Evolutionary conservation across 2,888 invertebrate species (phyloP), one percentile per base, ranked within the genome.

Genomic region (Ichneumoninae sp.): DNA sequence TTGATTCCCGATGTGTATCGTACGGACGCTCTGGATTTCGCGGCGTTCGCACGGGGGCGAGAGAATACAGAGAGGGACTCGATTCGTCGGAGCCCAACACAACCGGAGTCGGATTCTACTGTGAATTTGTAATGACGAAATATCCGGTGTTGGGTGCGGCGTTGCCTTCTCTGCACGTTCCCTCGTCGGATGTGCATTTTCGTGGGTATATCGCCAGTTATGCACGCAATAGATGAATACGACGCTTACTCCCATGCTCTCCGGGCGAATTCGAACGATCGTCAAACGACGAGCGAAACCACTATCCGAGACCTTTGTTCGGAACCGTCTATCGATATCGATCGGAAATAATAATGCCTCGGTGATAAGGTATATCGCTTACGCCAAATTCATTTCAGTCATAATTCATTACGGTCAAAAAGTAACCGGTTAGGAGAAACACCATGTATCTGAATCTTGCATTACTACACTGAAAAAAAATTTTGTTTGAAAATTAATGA

Each of bases 51-150:
- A 26, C 65, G 36, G 22, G 22, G 22, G 16, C 16, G 8, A 10
- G 33, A 19, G 40, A 19, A 8, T 26, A 72, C 44, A 57, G 22
- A 33, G 71, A 33, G 50, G n/a, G 16, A 44, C 16, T 71, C 26
- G 13, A 68, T 44, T 68, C 70, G 26, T 40, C 52, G 44, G 40
- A 75, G n/a, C 72, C 52, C 10, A 19, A 8, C 40, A 71, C 60
- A 26, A 80, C 52, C 66, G 30, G 19, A 50, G 40, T 44, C 44
- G n/a, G 65, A 69, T 83, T 66, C 66, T 60, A 72, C 79, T 57
- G 52, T 83, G 71, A 80, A 72, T 80, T 77, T 72, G 80, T 83
- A 80, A 80, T 80, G 76, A 83, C 76, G 76, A 83, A 77, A 83
- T 77, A 76, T 80, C 83, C 80, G 68, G 80, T 62, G 76, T 72